phyloP scores from a whole-genome alignment of 2,113 vertebrate genomes.

The Saguinus imperator region DNA sequence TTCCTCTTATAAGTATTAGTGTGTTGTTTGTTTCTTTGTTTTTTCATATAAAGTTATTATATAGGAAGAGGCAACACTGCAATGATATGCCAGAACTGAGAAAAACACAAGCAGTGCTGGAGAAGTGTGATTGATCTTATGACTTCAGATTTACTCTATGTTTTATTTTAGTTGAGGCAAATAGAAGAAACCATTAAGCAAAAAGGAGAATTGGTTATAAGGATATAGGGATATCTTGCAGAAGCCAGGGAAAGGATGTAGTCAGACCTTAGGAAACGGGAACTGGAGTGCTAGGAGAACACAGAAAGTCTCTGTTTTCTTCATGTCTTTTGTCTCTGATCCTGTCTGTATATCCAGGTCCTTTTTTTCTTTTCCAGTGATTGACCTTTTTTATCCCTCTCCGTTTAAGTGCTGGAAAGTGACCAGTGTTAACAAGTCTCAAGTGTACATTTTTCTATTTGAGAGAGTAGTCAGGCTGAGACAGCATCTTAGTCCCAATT shows the following conservation, averaged over 20 bases:
- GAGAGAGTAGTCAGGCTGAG: background rate
- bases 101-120: background rate
- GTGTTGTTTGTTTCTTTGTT: background rate
- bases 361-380: background rate
- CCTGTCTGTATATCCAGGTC: background rate
- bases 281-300: background rate
- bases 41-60: background rate
- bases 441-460: background rate
- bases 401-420: background rate
- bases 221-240: background rate
- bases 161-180: background rate
- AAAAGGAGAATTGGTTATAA: background rate
- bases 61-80: background rate
- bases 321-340: background rate
- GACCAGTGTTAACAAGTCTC: background rate
- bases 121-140: background rate
- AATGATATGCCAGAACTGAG: background rate
- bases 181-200: constrained; percentile 43
- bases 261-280: background rate
- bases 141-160: background rate
- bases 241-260: background rate
- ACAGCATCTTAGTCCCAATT: background rate
- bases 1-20: background rate
- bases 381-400: background rate
- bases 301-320: background rate